Conservation (phyloP, 1,140 invertebrate genomes). For the Aethina tumida region DNA sequence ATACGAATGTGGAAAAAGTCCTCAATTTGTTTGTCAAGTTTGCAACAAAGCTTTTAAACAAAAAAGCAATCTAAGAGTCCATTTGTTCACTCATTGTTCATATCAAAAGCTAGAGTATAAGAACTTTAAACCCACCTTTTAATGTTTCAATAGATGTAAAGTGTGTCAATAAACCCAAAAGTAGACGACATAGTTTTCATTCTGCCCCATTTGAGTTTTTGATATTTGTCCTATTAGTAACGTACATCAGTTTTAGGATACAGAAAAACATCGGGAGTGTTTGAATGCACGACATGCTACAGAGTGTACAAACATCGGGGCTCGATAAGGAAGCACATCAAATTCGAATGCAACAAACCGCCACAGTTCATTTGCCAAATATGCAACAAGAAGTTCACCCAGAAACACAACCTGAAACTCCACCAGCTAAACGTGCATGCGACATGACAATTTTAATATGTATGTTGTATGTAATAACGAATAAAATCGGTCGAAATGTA, state of each 20-base stretch:
- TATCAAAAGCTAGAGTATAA: too few relatives aligned
- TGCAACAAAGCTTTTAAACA: constrained; percentile 18
- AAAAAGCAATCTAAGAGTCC: constrained; percentile 19
- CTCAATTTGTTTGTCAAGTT: constrained; percentile 36
- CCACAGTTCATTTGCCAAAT: constrained; percentile 38
- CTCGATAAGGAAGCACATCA: constrained; percentile 51
- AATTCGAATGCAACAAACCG: constrained; percentile 50
- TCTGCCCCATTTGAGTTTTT: neutral
- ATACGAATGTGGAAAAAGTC: constrained; percentile 42
- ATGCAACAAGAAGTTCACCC: constrained; percentile 17
- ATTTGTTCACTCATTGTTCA: too few relatives aligned
- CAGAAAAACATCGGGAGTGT: too few relatives aligned
- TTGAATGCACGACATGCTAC: constrained; percentile 5
- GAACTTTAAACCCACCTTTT: too few relatives aligned
- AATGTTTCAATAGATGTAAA: constrained; percentile 2
- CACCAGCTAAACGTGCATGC: constrained; percentile 10
- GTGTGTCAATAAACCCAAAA: neutral
- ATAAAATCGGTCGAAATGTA: too few relatives aligned
- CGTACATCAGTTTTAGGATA: too few relatives aligned
- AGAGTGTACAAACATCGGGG: constrained; percentile 11
- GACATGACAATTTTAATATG: too few relatives aligned
- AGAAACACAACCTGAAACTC: constrained; percentile 19
- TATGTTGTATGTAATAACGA: too few relatives aligned
- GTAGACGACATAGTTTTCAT: neutral
- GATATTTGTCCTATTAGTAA: neutral